These are phyloP conservation scores for Aselliscus stoliczkanus DNA, from an alignment of 2,797 vertebrate genomes.

Conservation along the genomic window DNA sequence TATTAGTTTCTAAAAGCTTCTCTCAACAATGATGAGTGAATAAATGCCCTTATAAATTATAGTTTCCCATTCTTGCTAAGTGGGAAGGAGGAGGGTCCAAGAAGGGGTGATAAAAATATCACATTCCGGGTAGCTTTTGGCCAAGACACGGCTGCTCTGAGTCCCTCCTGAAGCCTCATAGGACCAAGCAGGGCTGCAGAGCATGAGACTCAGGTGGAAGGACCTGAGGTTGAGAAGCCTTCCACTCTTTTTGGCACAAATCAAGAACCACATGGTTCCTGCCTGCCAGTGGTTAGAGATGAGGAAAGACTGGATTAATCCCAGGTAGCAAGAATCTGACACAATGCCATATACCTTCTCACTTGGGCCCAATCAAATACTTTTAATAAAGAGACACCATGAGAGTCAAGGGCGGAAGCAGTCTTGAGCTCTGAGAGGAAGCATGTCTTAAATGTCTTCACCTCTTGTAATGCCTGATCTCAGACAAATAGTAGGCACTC, in stretches of 20 bases:
- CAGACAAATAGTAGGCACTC: background rate
- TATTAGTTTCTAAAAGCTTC: background rate
- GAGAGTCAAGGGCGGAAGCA: background rate
- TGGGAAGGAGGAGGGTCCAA: background rate
- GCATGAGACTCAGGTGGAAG: background rate
- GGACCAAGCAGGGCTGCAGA: background rate
- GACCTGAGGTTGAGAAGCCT: background rate
- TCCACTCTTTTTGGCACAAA: background rate
- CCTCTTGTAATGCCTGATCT: background rate
- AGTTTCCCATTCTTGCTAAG: background rate
- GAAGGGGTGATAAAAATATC: conserved; percentile 20
- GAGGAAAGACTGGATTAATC: background rate
- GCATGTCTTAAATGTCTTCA: background rate
- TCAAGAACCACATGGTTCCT: background rate
- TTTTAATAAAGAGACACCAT: background rate
- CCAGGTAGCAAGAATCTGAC: background rate
- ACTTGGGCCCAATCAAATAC: background rate
- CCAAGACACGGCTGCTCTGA: background rate
- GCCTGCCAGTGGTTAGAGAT: background rate
- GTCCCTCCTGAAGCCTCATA: background rate
- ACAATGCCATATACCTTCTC: background rate
- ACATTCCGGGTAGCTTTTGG: background rate
- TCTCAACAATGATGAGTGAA: conserved; percentile 2
- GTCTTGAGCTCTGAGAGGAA: background rate
- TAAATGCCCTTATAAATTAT: background rate